Evolutionary conservation across 1,140 invertebrate species (phyloP).

Genomic region (Brachionus angularis): DNA sequence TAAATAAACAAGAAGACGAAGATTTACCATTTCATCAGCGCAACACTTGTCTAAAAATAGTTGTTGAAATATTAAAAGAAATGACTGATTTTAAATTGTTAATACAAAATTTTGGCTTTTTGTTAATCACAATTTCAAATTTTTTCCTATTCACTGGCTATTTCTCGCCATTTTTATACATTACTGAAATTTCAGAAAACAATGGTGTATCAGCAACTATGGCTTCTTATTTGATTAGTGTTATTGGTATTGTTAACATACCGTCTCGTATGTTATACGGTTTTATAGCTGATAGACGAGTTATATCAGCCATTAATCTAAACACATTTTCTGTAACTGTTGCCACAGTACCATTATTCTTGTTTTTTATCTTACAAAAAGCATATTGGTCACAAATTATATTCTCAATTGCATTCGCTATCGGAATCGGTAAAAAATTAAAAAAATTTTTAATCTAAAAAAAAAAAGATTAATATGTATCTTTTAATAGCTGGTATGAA

Average conservation of each 20-base stretch:
- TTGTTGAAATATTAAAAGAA: conserved; percentile 62
- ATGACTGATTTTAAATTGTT: conserved; percentile 81
- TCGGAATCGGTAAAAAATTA: conserved; percentile 18
- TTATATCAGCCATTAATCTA: background rate
- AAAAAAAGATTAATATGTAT: background rate
- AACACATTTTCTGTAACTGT: conserved; percentile 23
- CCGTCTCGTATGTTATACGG: conserved; percentile 40
- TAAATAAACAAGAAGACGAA: background rate
- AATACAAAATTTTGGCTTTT: conserved; percentile 72
- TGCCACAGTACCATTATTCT: conserved; percentile 13
- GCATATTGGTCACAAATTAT: background rate
- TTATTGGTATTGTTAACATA: conserved; percentile 66
- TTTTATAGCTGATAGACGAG: conserved; percentile 6
- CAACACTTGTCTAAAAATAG: conserved; percentile 24
- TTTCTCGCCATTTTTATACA: conserved; percentile 83
- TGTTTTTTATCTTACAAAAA: background rate
- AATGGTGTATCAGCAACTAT: conserved; percentile 64
- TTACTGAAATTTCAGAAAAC: conserved; percentile 57
- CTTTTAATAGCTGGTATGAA: conserved; percentile 41
- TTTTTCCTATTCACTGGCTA: conserved; percentile 93
- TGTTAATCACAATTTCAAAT: conserved; percentile 85
- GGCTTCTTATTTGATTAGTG: conserved; percentile 82
- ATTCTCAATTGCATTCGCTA: background rate
- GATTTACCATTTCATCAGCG: conserved; percentile 29
- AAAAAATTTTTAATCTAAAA: background rate